Percentiles rank a stretch among this genome's conserved stretches.
phyloP scores from a whole-genome alignment of 1,140 invertebrate species.

The Saccostrea echinata region DNA sequence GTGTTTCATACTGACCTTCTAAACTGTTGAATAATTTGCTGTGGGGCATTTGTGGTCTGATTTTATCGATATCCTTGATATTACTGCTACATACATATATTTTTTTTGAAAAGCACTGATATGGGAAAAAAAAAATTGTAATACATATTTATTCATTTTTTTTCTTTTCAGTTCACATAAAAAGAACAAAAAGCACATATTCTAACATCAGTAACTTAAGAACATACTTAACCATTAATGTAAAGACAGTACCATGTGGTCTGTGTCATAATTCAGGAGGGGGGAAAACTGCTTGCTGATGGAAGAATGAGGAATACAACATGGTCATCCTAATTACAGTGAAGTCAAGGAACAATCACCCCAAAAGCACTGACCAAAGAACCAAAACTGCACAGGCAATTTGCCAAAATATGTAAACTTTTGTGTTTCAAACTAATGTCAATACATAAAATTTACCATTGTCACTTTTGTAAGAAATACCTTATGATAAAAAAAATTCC shows the following conservation, averaged over 20 bases:
- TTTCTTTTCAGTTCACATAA: slow-evolving; percentile 38
- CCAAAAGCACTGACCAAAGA: slow-evolving; percentile 37
- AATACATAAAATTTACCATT: neutral
- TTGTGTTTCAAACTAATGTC: neutral
- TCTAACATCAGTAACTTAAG: neutral
- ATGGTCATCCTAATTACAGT: neutral
- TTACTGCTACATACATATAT: no score
- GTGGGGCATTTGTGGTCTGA: no score
- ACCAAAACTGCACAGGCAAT: neutral
- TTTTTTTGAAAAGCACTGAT: no score
- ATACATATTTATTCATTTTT: neutral
- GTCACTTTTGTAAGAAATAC: slow-evolving; percentile 1
- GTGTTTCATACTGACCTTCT: no score
- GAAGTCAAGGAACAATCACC: neutral
- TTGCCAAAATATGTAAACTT: neutral
- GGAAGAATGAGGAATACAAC: neutral
- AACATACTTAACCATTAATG: neutral
- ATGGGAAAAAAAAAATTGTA: no score
- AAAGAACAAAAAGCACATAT: slow-evolving; percentile 39
- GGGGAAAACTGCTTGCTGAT: neutral
- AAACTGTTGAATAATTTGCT: no score
- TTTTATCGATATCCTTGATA: no score
- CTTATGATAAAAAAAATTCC: neutral
- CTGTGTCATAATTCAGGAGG: slow-evolving; percentile 25
- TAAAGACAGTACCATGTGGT: slow-evolving; percentile 12